Conservation (phyloP, 1,140 invertebrate species). For the Chelonus insularis region DNA sequence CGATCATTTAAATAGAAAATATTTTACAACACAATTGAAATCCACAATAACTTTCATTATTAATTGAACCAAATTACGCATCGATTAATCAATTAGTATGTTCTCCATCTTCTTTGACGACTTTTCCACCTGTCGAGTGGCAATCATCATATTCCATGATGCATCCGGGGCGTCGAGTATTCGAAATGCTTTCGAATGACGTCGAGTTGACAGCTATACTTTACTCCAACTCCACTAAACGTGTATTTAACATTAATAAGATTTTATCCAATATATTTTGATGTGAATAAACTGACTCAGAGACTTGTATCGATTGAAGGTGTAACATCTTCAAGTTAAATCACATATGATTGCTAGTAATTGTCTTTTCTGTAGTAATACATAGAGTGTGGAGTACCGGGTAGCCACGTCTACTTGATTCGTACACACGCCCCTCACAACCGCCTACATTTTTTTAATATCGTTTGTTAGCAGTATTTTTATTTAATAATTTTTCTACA, state of each 20-base stretch:
- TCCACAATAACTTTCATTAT: too few species aligned
- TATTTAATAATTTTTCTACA: too few species aligned
- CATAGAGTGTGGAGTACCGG: conserved; percentile 6
- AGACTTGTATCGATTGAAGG: conserved; percentile 14
- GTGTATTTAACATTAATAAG: too few species aligned
- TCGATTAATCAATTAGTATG: too few species aligned
- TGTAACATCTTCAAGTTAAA: conserved; percentile 12
- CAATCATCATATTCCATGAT: not conserved
- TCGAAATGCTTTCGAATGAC: conserved; percentile 12
- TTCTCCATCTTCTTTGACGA: too few species aligned
- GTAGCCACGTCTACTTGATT: conserved; percentile 28
- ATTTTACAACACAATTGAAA: too few species aligned
- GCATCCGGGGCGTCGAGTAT: conserved; percentile 4
- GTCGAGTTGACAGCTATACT: conserved; percentile 23
- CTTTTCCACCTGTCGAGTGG: too few species aligned
- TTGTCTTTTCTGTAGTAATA: conserved; percentile 2
- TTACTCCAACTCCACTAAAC: conserved; percentile 6
- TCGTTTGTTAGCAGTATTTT: not conserved
- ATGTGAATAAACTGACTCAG: too few species aligned
- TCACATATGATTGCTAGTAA: not conserved
- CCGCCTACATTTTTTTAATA: conserved; percentile 29
- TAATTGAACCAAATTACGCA: too few species aligned
- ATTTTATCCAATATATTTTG: too few species aligned
- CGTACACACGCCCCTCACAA: conserved; percentile 25
- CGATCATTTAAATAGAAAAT: too few species aligned